Base-by-base conservation (phyloP, 2,797 vertebrate species). In the Mus minutoides region DNA sequence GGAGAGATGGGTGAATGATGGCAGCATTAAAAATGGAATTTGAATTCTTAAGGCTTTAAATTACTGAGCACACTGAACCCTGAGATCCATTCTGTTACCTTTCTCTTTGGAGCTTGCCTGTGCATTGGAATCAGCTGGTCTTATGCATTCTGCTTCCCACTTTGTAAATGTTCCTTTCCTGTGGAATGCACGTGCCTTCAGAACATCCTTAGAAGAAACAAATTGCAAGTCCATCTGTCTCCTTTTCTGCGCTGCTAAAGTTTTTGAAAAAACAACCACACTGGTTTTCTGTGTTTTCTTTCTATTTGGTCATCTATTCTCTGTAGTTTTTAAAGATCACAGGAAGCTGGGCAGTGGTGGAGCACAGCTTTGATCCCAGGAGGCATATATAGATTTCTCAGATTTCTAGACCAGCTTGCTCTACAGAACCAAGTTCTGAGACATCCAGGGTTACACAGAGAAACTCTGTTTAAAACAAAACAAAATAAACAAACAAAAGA, bases 201-300 rank as follows among this genome's bases (percentile, higher is more conserved):
- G 26, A 37, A 77, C 40, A 6, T 80, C 22, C 49, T 94, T 77
- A 62, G 21, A 43, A 54, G 49, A 62, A 88, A 58, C 26, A 54
- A 85, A 29, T 79, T 80, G 71, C 16, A 77, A 2, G 92, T n/a
- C 24, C 26, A 89, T 37, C 64, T 5, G 16, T 80, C 52, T 94
- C 34, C n/a, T 91, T 92, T 73, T 93, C 62, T 64, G n/a, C 90
- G 22, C 77, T 34, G 4, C 22, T 54, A 60, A 29, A 90, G 19
- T 86, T 88, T 16, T 67, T 88, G 46, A 85, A 90, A 82, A 93
- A 92, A 46, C n/a, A 64, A 31, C 54, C 77, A 17, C n/a, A 22
- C 4, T 91, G 13, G 60, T 88, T 95, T 96, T 95, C 93, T 94
- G 1, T 37, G 54, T 71, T 96, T 91, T 0, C 6, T 73, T 88